Evolutionary conservation across 2,888 invertebrate genomes (phyloP).

Genomic region (Diarsia mendica): DNA sequence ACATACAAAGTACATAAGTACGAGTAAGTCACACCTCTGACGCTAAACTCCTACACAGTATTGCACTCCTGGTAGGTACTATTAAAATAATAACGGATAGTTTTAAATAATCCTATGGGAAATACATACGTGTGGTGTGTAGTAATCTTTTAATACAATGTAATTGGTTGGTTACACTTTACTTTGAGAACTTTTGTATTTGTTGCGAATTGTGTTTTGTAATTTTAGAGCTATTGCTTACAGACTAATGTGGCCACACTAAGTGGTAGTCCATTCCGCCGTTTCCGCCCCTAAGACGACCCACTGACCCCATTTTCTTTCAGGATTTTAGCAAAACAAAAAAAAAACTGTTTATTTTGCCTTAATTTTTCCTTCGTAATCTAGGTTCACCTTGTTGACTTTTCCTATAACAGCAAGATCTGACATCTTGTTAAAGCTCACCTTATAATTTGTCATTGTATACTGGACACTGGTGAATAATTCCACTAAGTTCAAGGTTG

Average conservation of each 20-base stretch:
- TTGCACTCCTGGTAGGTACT: slow-evolving; percentile 34
- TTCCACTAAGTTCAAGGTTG: background rate
- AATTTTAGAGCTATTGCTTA: slow-evolving; percentile 25
- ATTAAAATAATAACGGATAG: slow-evolving; percentile 36
- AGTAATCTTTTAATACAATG: slow-evolving; percentile 35
- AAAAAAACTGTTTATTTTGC: background rate
- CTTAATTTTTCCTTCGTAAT: background rate
- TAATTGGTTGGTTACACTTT: slow-evolving; percentile 28
- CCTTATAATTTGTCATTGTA: background rate
- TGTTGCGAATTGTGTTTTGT: slow-evolving; percentile 18
- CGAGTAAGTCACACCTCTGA: slow-evolving; percentile 23
- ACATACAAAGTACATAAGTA: slow-evolving; percentile 21
- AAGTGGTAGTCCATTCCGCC: no score
- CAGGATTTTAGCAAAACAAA: background rate
- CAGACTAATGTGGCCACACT: background rate
- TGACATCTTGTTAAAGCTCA: slow-evolving; percentile 2
- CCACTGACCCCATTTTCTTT: no score
- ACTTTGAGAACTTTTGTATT: slow-evolving; percentile 24
- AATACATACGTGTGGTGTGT: slow-evolving; percentile 44
- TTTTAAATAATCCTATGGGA: slow-evolving; percentile 48
- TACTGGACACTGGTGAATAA: background rate
- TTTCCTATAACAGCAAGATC: background rate
- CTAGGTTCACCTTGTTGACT: slow-evolving; percentile 18
- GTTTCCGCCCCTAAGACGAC: no score
- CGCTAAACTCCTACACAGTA: slow-evolving; percentile 17